phyloP scores from a whole-genome alignment of 2,113 vertebrate species.

The Orycteropus afer region DNA sequence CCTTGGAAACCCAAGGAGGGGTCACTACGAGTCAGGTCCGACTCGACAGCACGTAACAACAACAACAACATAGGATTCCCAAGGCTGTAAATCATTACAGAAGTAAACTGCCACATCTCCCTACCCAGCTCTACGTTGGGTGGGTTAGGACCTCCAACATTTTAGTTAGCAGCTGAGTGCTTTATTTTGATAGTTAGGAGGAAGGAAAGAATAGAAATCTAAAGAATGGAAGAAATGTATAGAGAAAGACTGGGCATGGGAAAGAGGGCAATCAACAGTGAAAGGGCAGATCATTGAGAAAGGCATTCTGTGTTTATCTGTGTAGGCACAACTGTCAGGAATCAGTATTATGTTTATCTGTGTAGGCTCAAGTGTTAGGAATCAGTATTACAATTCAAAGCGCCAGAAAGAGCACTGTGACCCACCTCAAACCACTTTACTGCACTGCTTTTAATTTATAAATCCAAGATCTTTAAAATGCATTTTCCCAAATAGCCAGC shows the following conservation, averaged over 20 bases:
- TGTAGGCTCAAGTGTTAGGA: background rate
- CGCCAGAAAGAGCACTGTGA: background rate
- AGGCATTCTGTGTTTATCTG: background rate
- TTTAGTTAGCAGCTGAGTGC: background rate
- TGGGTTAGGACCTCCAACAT: background rate
- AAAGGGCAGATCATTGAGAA: constrained; percentile 6
- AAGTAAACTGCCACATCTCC: background rate
- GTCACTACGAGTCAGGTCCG: too few relatives aligned
- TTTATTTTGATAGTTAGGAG: background rate
- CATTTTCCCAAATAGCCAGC: background rate
- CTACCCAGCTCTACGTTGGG: background rate
- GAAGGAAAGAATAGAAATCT: background rate
- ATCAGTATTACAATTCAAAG: background rate
- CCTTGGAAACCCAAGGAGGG: too few relatives aligned
- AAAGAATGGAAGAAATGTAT: background rate
- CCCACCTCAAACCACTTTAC: background rate
- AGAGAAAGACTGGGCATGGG: background rate
- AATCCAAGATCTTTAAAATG: background rate
- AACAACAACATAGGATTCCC: background rate
- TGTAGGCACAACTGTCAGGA: background rate
- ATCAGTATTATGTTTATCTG: background rate
- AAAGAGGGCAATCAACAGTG: background rate
- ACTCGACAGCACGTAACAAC: too few relatives aligned
- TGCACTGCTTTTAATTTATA: background rate
- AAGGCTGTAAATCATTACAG: background rate